Evolutionary conservation across 2,113 vertebrate genomes (phyloP).

Genomic region (Malaclemys terrapin): DNA sequence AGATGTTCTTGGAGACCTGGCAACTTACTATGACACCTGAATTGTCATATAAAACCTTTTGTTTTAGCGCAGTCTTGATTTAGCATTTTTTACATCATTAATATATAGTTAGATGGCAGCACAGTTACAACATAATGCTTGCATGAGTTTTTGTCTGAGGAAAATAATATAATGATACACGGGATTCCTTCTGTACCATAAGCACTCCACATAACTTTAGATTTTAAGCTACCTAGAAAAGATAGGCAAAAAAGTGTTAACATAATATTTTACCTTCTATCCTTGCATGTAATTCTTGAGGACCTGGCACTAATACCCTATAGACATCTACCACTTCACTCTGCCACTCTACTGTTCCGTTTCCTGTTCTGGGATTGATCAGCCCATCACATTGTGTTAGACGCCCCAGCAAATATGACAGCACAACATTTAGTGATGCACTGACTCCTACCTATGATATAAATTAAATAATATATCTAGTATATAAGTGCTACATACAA

Average conservation of each 20-base stretch:
- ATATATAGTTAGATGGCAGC: neutral
- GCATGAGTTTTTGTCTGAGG: neutral
- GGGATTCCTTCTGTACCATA: neutral
- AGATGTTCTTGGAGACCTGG: accelerated
- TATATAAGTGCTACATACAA: neutral
- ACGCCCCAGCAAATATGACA: neutral
- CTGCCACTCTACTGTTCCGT: neutral
- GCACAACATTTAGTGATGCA: neutral
- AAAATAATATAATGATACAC: neutral
- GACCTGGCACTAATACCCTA: neutral
- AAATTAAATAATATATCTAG: neutral
- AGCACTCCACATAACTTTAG: neutral
- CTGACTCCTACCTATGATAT: neutral
- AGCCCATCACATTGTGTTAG: neutral
- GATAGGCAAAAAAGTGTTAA: too few relatives aligned
- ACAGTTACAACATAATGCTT: neutral
- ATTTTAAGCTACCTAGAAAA: neutral
- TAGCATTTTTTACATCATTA: accelerated
- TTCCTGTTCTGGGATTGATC: neutral
- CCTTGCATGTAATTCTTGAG: neutral
- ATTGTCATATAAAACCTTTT: neutral
- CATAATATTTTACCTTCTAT: neutral
- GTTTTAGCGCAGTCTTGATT: neutral
- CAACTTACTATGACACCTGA: neutral
- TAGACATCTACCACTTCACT: neutral